Evolutionary conservation across 1,140 invertebrate genomes (phyloP).

Genomic region (Reticulitermes speratus): DNA sequence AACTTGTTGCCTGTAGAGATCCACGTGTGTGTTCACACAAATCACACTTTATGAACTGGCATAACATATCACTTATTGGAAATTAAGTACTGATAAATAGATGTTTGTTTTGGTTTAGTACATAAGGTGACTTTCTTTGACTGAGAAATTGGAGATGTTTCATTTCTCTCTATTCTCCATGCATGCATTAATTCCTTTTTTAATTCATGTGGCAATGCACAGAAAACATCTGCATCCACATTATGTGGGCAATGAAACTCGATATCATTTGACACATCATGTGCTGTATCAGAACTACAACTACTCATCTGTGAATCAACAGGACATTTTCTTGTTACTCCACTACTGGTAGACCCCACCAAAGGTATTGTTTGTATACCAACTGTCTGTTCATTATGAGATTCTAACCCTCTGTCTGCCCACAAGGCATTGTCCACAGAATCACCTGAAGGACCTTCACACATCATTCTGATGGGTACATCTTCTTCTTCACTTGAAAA

Average conservation of each 20-base stretch:
- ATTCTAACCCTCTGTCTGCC: background rate
- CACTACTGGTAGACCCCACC: background rate
- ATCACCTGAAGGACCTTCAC: background rate
- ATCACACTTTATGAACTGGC: too few species aligned
- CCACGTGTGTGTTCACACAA: too few species aligned
- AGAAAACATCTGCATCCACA: slow-evolving; percentile 39
- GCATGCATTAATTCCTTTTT: slow-evolving; percentile 35
- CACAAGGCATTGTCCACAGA: background rate
- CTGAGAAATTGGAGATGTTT: background rate
- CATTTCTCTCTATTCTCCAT: background rate
- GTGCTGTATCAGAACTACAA: background rate
- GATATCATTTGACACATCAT: background rate
- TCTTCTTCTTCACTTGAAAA: background rate
- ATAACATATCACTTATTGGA: slow-evolving; percentile 17
- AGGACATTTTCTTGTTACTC: background rate
- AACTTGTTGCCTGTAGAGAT: too few species aligned
- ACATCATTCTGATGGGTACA: background rate
- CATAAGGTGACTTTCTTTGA: background rate
- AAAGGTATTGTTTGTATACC: background rate
- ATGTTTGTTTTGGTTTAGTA: slow-evolving; percentile 1
- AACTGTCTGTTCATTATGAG: background rate
- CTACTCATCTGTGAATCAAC: background rate
- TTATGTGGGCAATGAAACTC: slow-evolving; percentile 33
- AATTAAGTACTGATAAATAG: slow-evolving; percentile 1
- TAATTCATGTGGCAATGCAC: slow-evolving; percentile 39